phyloP scores from a whole-genome alignment of 2,113 vertebrate species.

The Plecturocebus donacophilus region DNA sequence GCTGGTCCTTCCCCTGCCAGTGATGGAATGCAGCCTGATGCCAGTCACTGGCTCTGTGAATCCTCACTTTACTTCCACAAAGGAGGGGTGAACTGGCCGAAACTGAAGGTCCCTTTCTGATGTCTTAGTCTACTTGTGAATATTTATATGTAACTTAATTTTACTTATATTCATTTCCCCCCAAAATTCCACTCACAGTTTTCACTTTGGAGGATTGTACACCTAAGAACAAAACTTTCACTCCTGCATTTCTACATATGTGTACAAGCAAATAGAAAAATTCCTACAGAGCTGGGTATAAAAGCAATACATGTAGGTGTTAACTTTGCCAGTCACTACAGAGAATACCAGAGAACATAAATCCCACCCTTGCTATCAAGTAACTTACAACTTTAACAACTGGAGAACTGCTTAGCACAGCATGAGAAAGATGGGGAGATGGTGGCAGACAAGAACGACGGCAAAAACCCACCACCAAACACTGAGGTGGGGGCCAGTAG shows the following conservation, averaged over 20 bases:
- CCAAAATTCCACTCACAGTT: no score
- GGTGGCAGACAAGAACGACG: fast-evolving
- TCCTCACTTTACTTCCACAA: fast-evolving
- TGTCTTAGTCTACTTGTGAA: background rate
- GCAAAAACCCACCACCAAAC: fast-evolving
- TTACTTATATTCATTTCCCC: background rate
- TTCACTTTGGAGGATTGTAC: background rate
- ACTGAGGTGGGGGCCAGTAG: fast-evolving
- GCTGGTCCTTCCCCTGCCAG: background rate
- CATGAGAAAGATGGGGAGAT: fast-evolving
- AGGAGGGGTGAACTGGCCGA: fast-evolving
- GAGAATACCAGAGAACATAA: background rate
- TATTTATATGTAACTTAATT: background rate
- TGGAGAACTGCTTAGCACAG: no score
- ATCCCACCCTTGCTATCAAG: fast-evolving
- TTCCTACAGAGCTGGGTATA: no score
- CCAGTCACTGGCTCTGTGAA: fast-evolving
- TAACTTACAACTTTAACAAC: fast-evolving
- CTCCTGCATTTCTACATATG: fast-evolving
- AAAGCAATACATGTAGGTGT: fast-evolving
- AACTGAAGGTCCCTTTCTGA: no score
- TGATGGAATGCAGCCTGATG: fast-evolving
- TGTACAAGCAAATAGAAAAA: no score
- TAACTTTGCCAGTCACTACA: background rate
- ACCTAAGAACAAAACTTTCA: no score